Evolutionary conservation across 2,113 vertebrate genomes (phyloP).

Genomic region (Campylorhamphus procurvoides): DNA sequence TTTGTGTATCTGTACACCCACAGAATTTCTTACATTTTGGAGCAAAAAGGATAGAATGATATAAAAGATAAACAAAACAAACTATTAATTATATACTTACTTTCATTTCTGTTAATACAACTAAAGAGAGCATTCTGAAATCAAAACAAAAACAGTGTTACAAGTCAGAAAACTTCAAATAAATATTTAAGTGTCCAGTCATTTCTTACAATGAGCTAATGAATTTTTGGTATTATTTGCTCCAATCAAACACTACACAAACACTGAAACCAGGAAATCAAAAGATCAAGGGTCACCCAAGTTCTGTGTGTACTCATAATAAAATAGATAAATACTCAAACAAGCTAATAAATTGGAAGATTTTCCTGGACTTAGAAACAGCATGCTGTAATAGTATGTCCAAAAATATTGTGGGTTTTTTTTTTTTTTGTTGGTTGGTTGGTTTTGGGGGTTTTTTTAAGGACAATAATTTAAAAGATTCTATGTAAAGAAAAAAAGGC

Average conservation of each 20-base stretch:
- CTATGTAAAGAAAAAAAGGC: background rate
- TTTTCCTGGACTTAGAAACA: background rate
- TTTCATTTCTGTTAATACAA: constrained; percentile 99
- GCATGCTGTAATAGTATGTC: background rate
- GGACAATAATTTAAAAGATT: background rate
- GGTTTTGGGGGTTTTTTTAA: background rate
- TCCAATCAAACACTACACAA: background rate
- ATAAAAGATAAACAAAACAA: background rate
- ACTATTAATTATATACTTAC: constrained; percentile 80
- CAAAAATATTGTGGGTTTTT: background rate
- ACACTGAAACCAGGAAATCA: background rate
- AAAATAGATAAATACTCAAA: background rate
- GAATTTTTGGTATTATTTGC: background rate
- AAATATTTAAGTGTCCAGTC: background rate
- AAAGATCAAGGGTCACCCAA: background rate
- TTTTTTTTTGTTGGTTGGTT: background rate
- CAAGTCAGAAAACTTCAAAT: background rate
- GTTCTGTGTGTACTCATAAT: background rate
- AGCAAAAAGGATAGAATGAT: background rate
- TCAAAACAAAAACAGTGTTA: constrained; percentile 70
- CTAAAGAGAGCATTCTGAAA: constrained; percentile 95
- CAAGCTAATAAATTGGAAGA: background rate
- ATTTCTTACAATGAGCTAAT: background rate
- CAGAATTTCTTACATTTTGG: background rate
- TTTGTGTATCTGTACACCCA: background rate